These are phyloP conservation scores for Calameuta filiformis DNA, from an alignment of 2,888 invertebrate genomes.

Conservation along the genomic window DNA sequence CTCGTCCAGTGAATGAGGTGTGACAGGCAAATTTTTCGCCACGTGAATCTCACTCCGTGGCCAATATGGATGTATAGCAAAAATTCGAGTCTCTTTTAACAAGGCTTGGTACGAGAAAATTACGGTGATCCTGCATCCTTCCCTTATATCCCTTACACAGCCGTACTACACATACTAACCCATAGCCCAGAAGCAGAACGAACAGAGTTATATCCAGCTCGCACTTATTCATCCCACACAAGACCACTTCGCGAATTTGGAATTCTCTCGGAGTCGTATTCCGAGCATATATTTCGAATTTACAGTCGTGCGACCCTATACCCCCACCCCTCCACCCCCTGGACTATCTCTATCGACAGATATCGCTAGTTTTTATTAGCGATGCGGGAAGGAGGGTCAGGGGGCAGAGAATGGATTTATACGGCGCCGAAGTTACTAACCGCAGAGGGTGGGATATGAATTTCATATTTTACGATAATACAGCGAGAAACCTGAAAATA, in stretches of 20 bases:
- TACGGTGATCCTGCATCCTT: not conserved
- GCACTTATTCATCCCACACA: not conserved
- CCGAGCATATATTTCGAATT: conserved; percentile 4
- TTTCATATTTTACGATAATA: conserved; percentile 51
- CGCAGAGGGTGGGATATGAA: conserved; percentile 36
- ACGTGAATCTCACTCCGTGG: not conserved
- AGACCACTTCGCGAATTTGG: not conserved
- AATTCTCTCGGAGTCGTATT: not conserved
- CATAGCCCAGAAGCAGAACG: not conserved
- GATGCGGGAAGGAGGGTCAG: not conserved
- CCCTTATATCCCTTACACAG: not conserved
- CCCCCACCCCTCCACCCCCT: not conserved
- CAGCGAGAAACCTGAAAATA: conserved; percentile 11
- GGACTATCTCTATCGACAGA: not conserved
- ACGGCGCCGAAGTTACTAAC: conserved; percentile 5
- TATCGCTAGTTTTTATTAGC: conserved; percentile 4
- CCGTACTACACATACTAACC: not conserved
- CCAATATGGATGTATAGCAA: not conserved
- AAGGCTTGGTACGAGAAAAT: not conserved
- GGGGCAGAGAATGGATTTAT: not conserved
- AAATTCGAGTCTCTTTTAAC: not conserved
- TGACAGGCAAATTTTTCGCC: not conserved
- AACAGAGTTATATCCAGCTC: not conserved
- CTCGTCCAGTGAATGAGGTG: not conserved
- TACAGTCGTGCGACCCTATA: not conserved